These are phyloP conservation scores for Crambe crambe DNA, from an alignment of 37 sponge, comb jelly and placozoan species.

Conservation along the genomic window DNA sequence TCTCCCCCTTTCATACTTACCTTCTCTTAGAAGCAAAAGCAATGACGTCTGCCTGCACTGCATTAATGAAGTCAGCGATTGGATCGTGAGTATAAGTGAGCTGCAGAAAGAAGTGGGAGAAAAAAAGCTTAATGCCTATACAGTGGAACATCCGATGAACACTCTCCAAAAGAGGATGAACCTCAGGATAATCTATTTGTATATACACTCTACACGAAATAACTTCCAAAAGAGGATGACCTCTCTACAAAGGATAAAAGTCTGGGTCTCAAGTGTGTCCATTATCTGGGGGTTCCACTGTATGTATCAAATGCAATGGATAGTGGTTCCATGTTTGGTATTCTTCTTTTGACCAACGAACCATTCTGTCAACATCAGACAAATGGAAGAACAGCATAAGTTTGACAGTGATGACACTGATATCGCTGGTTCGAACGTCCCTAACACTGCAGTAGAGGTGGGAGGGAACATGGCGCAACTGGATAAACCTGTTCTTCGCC, in stretches of 20 bases:
- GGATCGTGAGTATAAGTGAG: conserved; percentile 82
- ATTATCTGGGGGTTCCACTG: too few relatives aligned
- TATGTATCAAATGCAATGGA: too few relatives aligned
- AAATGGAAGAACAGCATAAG: conserved; percentile 86
- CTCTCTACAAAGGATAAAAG: too few relatives aligned
- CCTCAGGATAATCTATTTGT: too few relatives aligned
- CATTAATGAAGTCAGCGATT: conserved; percentile 82
- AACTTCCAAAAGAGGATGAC: too few relatives aligned
- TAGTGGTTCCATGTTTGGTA: too few relatives aligned
- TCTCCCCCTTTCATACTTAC: conserved; percentile 1
- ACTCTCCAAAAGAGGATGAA: too few relatives aligned
- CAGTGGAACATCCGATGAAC: too few relatives aligned
- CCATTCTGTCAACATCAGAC: conserved; percentile 71
- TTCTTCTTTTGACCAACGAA: too few relatives aligned
- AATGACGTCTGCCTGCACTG: conserved; percentile 75
- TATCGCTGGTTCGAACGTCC: conserved; percentile 79
- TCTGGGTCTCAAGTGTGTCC: too few relatives aligned
- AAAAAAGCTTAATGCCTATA: too few relatives aligned
- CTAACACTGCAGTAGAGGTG: conserved; percentile 72
- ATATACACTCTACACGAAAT: too few relatives aligned
- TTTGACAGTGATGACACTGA: conserved; percentile 73
- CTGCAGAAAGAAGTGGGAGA: conserved; percentile 9
- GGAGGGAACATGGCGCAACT: conserved; percentile 57
- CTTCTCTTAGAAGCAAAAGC: conserved; percentile 77
- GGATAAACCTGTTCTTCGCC: conserved; percentile 48